Evolutionary conservation across 2,888 invertebrate genomes (phyloP), one percentile per base, ranked within the genome.

Genomic region (Heliconius erato): DNA sequence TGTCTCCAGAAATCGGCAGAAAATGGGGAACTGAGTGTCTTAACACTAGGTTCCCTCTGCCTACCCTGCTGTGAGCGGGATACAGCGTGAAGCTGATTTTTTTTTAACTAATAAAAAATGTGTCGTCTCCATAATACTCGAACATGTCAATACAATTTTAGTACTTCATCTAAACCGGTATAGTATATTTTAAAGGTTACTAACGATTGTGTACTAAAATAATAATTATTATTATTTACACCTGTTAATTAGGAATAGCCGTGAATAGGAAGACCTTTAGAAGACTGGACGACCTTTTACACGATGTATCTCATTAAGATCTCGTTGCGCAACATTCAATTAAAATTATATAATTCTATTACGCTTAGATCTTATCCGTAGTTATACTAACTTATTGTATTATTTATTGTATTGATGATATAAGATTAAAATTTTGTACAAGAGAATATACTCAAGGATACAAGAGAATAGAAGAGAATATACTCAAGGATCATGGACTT

Each of bases 281-380:
- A 63, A 63, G 76, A 63, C 76, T 76, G 63, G 76, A 40, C 35
- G 76, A 76, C 76, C 76, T 76, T 63, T 76, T 76, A 63, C 54
- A 23, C 76, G 16, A 63, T 63, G 63, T 63, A 63, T 35, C 35
- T 76, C 16, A 16, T 26, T 72, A 72, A 63, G 12, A 74, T 74
- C 32, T 74, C 76, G 40, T 59, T 63, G 32, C 35, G 76, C 63
- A 35, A 76, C 63, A 59, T 35, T 40, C 35, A 16, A 76, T 40
- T 63, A 63, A 76, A 40, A 40, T 63, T 63, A 76, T 63, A 59
- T 76, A 76, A 76, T 59, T n/a, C 7, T 59, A 19, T 28, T 54
- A 28, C 26, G 16, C 19, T 74, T 54, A n/a, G 19, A 32, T 54
- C 2, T 59, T 16, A 67, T 67, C 16, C 28, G 3, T 59, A 23